Evolutionary conservation across 1,140 invertebrate genomes (phyloP).

Genomic region (Drosophila ohnishii): DNA sequence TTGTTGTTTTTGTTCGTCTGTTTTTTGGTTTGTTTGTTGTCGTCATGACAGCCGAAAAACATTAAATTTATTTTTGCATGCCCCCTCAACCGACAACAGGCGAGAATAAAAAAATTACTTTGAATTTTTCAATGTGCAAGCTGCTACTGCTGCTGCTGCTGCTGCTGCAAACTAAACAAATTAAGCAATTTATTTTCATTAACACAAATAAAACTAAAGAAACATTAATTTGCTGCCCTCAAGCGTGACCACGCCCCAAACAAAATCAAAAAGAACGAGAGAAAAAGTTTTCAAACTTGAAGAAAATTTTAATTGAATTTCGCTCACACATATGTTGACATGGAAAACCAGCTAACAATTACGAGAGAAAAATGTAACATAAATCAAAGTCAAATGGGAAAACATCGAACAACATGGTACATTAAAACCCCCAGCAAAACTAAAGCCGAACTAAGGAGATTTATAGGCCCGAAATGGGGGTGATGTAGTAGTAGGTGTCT

Average conservation of each 20-base stretch:
- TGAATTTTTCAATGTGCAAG: conserved; percentile 48
- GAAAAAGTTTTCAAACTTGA: conserved; percentile 27
- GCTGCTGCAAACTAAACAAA: conserved; percentile 54
- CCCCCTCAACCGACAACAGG: background rate
- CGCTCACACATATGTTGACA: conserved; percentile 45
- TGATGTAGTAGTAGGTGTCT: conserved; percentile 41
- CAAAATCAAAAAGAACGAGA: background rate
- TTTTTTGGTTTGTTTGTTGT: conserved; percentile 14
- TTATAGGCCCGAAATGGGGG: conserved; percentile 32
- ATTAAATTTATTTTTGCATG: conserved; percentile 36
- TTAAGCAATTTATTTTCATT: conserved; percentile 80
- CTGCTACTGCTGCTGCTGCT: background rate
- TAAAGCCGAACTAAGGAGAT: conserved; percentile 46
- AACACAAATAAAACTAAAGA: conserved; percentile 57
- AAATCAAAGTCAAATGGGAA: conserved; percentile 72
- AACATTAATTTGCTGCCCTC: conserved; percentile 54
- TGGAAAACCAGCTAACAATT: conserved; percentile 44
- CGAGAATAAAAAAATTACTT: conserved; percentile 41
- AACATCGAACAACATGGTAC: conserved; percentile 60
- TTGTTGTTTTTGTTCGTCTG: conserved; percentile 32
- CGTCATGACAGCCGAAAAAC: conserved; percentile 25
- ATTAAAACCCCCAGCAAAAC: conserved; percentile 59
- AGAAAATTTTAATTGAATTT: conserved; percentile 48
- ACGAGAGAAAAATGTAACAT: conserved; percentile 50
- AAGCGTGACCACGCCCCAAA: conserved; percentile 38